Evolutionary conservation across 92 coral and sea anemone species (phyloP), one percentile per base, ranked within the genome.

Genomic region (Bergia sp.): DNA sequence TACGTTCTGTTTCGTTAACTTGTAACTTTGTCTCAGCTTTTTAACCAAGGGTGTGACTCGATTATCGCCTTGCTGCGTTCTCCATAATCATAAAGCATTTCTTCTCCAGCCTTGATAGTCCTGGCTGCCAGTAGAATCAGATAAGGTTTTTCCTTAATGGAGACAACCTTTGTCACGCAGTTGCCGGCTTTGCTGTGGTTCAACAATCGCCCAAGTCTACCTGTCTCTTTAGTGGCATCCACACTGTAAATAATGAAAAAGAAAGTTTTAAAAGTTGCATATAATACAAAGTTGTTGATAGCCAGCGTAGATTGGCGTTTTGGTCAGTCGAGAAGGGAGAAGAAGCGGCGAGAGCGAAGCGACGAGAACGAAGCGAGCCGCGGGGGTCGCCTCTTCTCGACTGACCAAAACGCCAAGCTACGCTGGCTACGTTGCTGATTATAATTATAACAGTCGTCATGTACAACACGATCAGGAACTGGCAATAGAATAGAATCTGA

Each of bases 121-220:
- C 82, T 89, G 66, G 89, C 80, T 73, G 99, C 91, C 47, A 92
- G 91, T n/a, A 97, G 93, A 80, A 94, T 96, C 5, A 97, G 91
- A 86, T 94, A 93, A 37, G 99, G 99, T 29, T 15, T 89, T 81
- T 94, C 96, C 57, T 88, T 90, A 80, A 97, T 91, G 37, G 92
- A 79, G 65, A 90, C 92, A n/a, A 94, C 82, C 73, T 91, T 95
- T 49, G 99, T 97, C 67, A 91, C 92, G 85, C 99, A 97, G 92
- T 97, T 97, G 20, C 98, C 99, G 57, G 92, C 49, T 87, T 88
- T 93, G 80, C 99, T 97, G 94, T 97, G 99, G 83, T 97, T 97
- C 73, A 97, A 90, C n/a, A 97, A 89, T 82, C 99, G 79, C 16
- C 99, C 99, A 44, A 96, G 92, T 72, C 98, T 91, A 23, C 93